Evolutionary conservation across 2,888 invertebrate genomes (phyloP).

Genomic region (Petrolisthes cinctipes): DNA sequence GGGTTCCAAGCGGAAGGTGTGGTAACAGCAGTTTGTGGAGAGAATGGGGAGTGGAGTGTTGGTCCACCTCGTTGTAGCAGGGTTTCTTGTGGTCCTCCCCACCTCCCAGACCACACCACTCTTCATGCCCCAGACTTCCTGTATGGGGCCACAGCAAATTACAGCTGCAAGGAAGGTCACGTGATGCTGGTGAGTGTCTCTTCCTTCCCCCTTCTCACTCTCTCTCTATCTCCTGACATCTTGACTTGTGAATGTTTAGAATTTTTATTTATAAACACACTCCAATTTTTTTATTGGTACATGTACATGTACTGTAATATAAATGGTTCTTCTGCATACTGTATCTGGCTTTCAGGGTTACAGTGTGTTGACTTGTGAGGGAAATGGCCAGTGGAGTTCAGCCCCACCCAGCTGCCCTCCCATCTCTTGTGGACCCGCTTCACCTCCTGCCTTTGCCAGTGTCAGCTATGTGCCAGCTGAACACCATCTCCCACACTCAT

Average conservation of each 20-base stretch:
- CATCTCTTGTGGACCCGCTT: slow-evolving; percentile 65
- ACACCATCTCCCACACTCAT: slow-evolving; percentile 30
- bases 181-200: slow-evolving; percentile 19
- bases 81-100: slow-evolving; percentile 60
- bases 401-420: slow-evolving; percentile 66
- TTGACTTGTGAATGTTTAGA: background rate
- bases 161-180: slow-evolving; percentile 58
- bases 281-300: too few species aligned
- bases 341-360: slow-evolving; percentile 22
- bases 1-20: slow-evolving; percentile 43
- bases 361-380: slow-evolving; percentile 31
- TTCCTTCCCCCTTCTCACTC: background rate
- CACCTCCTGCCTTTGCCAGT: background rate
- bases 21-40: slow-evolving; percentile 31
- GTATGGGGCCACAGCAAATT: slow-evolving; percentile 51
- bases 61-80: slow-evolving; percentile 47
- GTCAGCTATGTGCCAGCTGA: slow-evolving; percentile 25
- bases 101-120: slow-evolving; percentile 42
- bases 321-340: too few species aligned
- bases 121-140: slow-evolving; percentile 46
- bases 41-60: slow-evolving; percentile 52
- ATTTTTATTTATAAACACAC: background rate
- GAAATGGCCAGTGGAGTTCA: slow-evolving; percentile 43
- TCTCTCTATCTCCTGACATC: background rate
- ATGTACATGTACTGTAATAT: too few species aligned